Evolutionary conservation across 2,888 invertebrate species (phyloP).

Genomic region (Rhyacophila evoluta): DNA sequence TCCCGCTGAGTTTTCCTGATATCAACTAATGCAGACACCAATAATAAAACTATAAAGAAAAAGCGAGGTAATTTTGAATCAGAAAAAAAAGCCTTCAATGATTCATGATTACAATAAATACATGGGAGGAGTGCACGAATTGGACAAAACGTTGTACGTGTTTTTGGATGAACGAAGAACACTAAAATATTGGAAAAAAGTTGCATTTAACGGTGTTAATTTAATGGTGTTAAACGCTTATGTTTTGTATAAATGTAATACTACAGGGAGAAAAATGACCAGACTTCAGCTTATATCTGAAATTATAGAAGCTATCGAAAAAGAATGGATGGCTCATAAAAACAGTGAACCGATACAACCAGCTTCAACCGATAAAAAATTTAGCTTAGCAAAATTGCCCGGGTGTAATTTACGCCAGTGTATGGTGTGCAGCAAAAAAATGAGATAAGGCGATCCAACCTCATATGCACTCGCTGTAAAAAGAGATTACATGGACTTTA

Average conservation of each 20-base stretch:
- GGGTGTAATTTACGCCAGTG: too few relatives aligned
- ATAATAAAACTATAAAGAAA: conserved; percentile 31
- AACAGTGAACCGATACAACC: too few relatives aligned
- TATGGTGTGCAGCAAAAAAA: too few relatives aligned
- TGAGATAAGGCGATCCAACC: too few relatives aligned
- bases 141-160: conserved; percentile 56
- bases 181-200: conserved; percentile 56
- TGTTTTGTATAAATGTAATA: conserved; percentile 55
- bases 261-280: conserved; percentile 52
- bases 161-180: conserved; percentile 56
- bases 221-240: conserved; percentile 56
- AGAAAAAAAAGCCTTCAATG: conserved; percentile 32
- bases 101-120: conserved; percentile 54
- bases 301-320: conserved; percentile 54
- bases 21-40: neutral
- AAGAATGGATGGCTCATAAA: conserved; percentile 55
- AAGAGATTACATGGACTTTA: too few relatives aligned
- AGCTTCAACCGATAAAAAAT: too few relatives aligned
- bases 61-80: conserved; percentile 29
- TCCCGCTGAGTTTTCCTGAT: neutral
- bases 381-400: too few relatives aligned
- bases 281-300: conserved; percentile 56
- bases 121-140: conserved; percentile 56
- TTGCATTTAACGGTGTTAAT: conserved; percentile 56
- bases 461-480: too few relatives aligned